Base-by-base conservation (phyloP, 2,888 invertebrate genomes). In the Xestia xanthographa region DNA sequence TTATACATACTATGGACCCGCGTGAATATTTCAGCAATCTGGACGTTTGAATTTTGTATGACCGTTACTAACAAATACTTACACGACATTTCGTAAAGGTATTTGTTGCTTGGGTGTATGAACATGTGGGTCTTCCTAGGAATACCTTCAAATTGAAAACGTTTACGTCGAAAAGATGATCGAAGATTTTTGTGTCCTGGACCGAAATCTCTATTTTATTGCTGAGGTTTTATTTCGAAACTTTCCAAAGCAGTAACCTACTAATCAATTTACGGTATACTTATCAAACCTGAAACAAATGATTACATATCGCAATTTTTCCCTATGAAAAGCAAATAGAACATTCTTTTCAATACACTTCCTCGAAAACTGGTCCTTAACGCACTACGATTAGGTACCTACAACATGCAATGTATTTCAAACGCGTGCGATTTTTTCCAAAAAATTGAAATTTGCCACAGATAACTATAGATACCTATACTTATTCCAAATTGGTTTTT, bases 1-100 rank as follows among this genome's bases (percentile, higher is more conserved):
- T 84, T 76, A 85, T 85, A 76, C 83, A 79, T 72, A 77, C 74
- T 70, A 76, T 66, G 75, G 26, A 48, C 58, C 56, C 45, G 6
- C 20, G 56, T 73, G 53, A 75, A 79, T 74, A 81, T 73, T 80
- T 79, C 48, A 82, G 26, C 26, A 45, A 56, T n/a, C 43, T 71
- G 62, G 66, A 78, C 58, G 29, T 26, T 48, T 77, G 53, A 77
- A 81, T 85, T 58, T 60, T 77, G n/a, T 71, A 43, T 70, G 60
- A 29, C 45, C 53, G 58, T 50, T 38, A 48, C 60, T 71, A 58
- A 60, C 20, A 20, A 58, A 8, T 29, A 58, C 20, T 34, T 34
- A 20, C 20, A 60, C 20, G 20, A 34, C 41, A 41, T 58, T 67
- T 56, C 11, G 38, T n/a, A 22, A 41, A 22, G 0, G 8, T 65